Base-by-base conservation (phyloP, 2,797 vertebrate genomes). In the Adrianichthys oophorus region DNA sequence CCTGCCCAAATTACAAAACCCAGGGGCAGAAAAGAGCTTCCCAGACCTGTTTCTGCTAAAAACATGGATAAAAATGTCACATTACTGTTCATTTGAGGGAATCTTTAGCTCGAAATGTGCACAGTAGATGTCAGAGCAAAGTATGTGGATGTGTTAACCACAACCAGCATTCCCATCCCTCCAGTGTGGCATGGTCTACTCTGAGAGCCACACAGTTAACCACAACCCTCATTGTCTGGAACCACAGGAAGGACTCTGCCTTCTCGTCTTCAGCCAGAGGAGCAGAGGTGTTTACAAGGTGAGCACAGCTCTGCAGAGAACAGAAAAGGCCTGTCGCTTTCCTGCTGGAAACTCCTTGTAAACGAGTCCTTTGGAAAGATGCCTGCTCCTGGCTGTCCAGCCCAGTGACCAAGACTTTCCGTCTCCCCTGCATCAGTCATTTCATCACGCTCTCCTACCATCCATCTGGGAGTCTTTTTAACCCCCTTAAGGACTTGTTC, bases 261-360 rank as follows among this genome's bases (percentile, higher is more conserved):
- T 26, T 45, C 37, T 4, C 58, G 49, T 64, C 45, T 15, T 66
- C 55, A 48, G 26, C 70, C 69, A 58, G 69, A 41, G 26, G 45
- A 37, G 53, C 52, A 46, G 54, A 67, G 62, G 65, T 79, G 80
- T 90, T 89, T 87, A 85, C 76, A 80, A 88, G 87, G 80, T 83
- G 70, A 82, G 60, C 24, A 29, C 50, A 46, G 76, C 52, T 55
- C 45, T 8, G n/a, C 10, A 61, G 65, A 69, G 71, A 74, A 70
- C 60, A 55, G 13, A 68, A 56, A 60, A 50, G 59, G 23, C 53
- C 63, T 62, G 55, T 37, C 14, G 51, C 72, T 62, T 68, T 70
- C 50, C 66, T 46, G 46, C 51, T 79, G 83, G 78, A 86, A 85
- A 79, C 59, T 77, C 50, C 72, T 78, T 53, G 65, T 80, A 76